Base-by-base conservation (phyloP, 1,140 invertebrate genomes). In the Drosophila funebris region DNA sequence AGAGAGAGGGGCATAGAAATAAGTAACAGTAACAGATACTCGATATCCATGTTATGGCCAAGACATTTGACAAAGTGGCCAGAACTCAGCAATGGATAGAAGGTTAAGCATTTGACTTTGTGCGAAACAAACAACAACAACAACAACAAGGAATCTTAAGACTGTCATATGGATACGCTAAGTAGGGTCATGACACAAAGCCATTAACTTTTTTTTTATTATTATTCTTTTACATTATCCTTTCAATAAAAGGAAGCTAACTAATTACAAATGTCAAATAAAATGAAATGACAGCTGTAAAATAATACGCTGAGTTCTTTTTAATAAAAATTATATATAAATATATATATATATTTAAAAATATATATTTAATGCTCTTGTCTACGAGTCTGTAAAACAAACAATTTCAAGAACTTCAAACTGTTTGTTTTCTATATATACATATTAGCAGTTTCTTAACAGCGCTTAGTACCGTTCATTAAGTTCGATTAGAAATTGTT, bases 181-280 rank as follows among this genome's bases (percentile, higher is more conserved):
- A 60, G 58, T 41, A 69, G 44, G 68, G 58, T 61, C 46, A 39
- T 67, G 60, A 50, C 60, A 39, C 22, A 62, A 76, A 43, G 66
- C 62, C 37, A 73, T 66, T 72, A 64, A 72, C 46, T 75, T 75
- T 72, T 82, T 63, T 76, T 79, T 57, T 33, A 54, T 44, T 50
- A 29, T 48, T 33, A n/a, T n/a, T n/a, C n/a, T 63, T 46, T 46
- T 33, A 57, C 60, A 60, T 77, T 70, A 54, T 16, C 53, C 11
- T 4, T 7, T 11, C 33, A 50, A 79, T 57, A 64, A 61, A 61
- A 68, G 76, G 66, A 73, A 64, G 44, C 66, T n/a, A 61, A 61
- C 57, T 76, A 79, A 84, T 84, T 83, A 73, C 79, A 84, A 83
- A 62, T 79, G 76, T 44, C 62, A 66, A 11, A 24, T 20, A 64